Evolutionary conservation across 2,888 invertebrate species (phyloP).

Genomic region (Calameuta pallipes): DNA sequence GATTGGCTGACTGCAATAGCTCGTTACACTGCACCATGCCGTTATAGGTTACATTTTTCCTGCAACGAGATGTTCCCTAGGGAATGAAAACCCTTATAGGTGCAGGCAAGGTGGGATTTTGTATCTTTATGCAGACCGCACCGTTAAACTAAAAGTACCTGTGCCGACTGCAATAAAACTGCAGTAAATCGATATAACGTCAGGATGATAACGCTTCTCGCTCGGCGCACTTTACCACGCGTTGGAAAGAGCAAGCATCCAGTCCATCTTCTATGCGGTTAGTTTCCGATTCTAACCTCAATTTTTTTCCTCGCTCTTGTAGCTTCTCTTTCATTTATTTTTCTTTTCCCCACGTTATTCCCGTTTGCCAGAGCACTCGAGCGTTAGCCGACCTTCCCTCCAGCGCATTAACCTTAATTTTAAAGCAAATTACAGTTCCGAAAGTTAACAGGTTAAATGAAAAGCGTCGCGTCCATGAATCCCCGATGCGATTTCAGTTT

Average conservation of each 20-base stretch:
- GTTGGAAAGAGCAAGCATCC: background rate
- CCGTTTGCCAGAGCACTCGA: background rate
- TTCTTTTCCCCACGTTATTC: background rate
- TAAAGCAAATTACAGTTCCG: background rate
- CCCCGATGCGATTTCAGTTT: background rate
- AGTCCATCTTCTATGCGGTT: background rate
- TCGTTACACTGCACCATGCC: constrained; percentile 24
- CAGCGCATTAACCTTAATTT: background rate
- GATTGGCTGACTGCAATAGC: constrained; percentile 44
- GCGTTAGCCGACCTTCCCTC: background rate
- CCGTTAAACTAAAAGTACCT: constrained; percentile 29
- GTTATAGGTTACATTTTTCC: background rate
- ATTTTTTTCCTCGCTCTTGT: background rate
- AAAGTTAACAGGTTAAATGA: background rate
- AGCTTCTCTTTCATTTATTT: background rate
- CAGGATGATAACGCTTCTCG: constrained; percentile 16
- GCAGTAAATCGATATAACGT: constrained; percentile 35
- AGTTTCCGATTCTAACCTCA: background rate
- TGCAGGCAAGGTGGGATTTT: background rate
- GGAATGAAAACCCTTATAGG: background rate
- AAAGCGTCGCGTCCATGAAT: background rate
- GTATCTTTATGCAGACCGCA: constrained; percentile 27
- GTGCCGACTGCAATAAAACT: constrained; percentile 29
- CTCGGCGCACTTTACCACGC: background rate
- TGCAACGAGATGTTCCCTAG: background rate